These are phyloP conservation scores for Galbula dea DNA, from an alignment of 2,113 vertebrate species.

Conservation along the genomic window DNA sequence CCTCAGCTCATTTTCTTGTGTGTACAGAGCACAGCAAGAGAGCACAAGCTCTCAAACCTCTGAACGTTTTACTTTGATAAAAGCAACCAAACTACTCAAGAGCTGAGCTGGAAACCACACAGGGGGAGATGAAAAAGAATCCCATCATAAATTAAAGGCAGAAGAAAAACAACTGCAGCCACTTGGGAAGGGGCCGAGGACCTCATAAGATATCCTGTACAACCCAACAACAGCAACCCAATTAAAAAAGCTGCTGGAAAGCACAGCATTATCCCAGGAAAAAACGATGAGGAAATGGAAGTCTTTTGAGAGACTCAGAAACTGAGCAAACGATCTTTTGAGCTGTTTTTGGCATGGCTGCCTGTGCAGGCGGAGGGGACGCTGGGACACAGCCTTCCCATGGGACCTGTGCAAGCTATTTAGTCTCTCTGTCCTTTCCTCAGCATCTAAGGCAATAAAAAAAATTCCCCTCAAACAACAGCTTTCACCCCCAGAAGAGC, in stretches of 20 bases:
- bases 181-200: neutral
- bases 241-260: neutral
- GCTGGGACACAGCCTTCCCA: neutral
- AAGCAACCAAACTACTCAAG: neutral
- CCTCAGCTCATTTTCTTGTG: neutral
- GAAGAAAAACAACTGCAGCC: neutral
- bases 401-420: neutral
- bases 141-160: neutral
- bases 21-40: neutral
- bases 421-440: neutral
- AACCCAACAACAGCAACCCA: neutral
- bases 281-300: neutral
- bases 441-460: neutral
- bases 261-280: neutral
- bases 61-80: neutral
- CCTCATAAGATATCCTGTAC: neutral
- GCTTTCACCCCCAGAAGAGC: neutral
- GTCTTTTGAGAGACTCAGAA: neutral
- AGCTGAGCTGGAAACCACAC: neutral
- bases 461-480: neutral
- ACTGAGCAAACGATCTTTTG: neutral
- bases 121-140: neutral
- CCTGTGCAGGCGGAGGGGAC: rapidly evolving
- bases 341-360: rapidly evolving
- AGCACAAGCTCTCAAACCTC: neutral